A percentile compares a stretch with the other conserved stretches of the same genome.
phyloP scores from a whole-genome alignment of 1,140 invertebrate genomes.

The Sinella curviseta region DNA sequence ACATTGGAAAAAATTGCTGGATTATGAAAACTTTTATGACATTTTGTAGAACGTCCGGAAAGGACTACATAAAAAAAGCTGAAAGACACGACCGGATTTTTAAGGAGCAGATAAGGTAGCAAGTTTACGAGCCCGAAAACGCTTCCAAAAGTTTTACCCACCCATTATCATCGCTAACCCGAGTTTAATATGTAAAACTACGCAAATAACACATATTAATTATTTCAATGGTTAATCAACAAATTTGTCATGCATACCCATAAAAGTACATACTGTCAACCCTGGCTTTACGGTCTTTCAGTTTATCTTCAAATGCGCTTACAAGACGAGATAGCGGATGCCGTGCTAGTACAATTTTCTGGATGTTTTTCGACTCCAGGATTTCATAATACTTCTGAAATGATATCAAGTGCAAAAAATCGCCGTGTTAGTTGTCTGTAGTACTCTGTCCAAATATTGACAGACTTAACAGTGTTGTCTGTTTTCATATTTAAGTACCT shows the following conservation, averaged over 20 bases:
- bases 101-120: no score
- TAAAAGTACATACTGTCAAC: conserved; percentile 45
- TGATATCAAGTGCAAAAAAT: neutral
- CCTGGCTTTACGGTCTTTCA: conserved; percentile 35
- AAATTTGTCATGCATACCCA: conserved; percentile 23
- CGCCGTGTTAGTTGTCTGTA: no score
- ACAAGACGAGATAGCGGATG: conserved; percentile 46
- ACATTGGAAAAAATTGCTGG: neutral
- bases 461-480: neutral
- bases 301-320: conserved; percentile 46
- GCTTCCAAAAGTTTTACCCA: no score
- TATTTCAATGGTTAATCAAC: no score
- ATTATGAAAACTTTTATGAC: neutral
- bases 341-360: conserved; percentile 39
- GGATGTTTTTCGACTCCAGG: conserved; percentile 25
- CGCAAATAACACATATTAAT: no score
- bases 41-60: no score
- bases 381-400: conserved; percentile 28
- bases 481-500: conserved; percentile 5
- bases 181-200: no score
- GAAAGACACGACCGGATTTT: no score
- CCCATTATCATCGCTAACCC: no score
- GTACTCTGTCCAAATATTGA: no score
- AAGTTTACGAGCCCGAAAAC: no score
- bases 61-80: no score